Evolutionary conservation across 2,797 vertebrate species (phyloP).

Genomic region (Strix occidentalis): DNA sequence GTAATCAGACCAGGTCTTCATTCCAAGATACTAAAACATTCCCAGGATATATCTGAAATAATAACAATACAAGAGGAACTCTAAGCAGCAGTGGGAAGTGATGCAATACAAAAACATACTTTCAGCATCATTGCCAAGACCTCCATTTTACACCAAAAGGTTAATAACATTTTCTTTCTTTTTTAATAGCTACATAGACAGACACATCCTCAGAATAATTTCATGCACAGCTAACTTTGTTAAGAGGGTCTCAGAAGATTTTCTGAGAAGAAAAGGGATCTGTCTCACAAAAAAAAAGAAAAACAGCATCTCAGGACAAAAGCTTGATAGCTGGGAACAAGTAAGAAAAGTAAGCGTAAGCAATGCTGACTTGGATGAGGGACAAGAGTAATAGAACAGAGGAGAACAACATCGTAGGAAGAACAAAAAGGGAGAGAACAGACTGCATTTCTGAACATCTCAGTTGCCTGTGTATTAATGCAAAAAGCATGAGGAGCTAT

Average conservation of each 20-base stretch:
- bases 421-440: constrained; percentile 8
- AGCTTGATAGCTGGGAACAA: not conserved
- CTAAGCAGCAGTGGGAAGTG: not conserved
- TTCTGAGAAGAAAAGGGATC: not conserved
- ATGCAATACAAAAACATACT: constrained; percentile 14
- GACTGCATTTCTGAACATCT: not conserved
- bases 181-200: not conserved
- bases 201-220: constrained; percentile 14
- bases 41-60: constrained; percentile 22
- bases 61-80: not conserved
- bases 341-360: not conserved
- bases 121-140: not conserved
- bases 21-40: constrained; percentile 21
- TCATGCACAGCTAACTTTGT: not conserved
- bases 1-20: not conserved
- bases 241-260: not conserved
- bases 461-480: not conserved
- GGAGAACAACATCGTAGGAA: not conserved
- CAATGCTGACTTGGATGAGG: not conserved
- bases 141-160: not conserved
- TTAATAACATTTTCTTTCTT: not conserved
- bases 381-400: constrained; percentile 19
- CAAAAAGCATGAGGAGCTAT: constrained; percentile 20
- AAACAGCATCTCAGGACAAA: not conserved
- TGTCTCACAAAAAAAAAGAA: not conserved